phyloP scores from a whole-genome alignment of 2,797 vertebrate genomes.

The Novumbra hubbsi region DNA sequence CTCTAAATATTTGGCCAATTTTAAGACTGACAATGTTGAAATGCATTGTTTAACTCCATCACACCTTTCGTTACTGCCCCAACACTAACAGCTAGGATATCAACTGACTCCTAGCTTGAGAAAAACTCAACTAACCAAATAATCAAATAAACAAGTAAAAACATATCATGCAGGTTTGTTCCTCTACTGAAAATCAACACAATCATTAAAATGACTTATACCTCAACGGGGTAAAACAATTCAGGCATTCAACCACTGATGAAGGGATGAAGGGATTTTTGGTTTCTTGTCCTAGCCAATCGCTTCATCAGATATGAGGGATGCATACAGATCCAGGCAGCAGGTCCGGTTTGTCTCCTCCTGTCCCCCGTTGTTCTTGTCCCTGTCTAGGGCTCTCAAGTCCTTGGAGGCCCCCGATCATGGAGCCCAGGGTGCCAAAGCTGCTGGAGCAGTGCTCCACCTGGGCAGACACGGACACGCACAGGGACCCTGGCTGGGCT shows the following conservation, averaged over 20 bases:
- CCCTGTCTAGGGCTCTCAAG: conserved; percentile 1
- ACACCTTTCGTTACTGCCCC: no score
- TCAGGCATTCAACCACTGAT: not conserved
- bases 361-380: not conserved
- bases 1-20: no score
- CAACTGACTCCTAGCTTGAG: no score
- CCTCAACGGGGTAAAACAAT: not conserved
- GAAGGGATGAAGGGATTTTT: not conserved
- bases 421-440: conserved; percentile 29
- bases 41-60: no score
- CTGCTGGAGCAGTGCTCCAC: conserved; percentile 37
- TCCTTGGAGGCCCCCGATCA: conserved; percentile 30
- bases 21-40: no score
- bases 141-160: not conserved
- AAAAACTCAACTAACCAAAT: not conserved
- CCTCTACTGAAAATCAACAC: not conserved
- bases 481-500: not conserved
- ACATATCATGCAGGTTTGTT: not conserved
- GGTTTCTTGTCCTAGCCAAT: not conserved
- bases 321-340: conserved; percentile 11
- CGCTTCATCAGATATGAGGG: not conserved
- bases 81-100: no score
- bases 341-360: conserved; percentile 6
- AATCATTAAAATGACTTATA: not conserved
- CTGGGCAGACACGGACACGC: conserved; percentile 51